phyloP scores from a whole-genome alignment of 2,113 vertebrate species.

The Camelus bactrianus region DNA sequence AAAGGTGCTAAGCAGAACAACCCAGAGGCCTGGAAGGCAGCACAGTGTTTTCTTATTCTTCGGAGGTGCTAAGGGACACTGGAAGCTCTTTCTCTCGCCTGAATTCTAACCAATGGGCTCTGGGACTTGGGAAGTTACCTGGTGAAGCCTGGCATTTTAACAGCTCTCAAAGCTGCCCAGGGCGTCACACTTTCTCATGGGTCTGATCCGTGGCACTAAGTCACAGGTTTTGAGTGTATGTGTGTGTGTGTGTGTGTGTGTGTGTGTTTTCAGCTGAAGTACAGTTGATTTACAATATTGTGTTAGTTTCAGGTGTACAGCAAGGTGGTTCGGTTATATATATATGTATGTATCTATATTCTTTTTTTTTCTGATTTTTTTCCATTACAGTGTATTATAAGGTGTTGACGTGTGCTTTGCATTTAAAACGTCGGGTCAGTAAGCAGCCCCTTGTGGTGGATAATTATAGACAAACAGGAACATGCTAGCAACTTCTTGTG shows the following conservation, averaged over 20 bases:
- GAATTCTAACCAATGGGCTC: not conserved
- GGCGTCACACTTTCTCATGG: not conserved
- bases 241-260: too few relatives aligned
- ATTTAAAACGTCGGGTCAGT: not conserved
- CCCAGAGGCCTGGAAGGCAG: not conserved
- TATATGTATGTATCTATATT: too few relatives aligned
- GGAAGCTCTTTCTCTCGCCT: not conserved
- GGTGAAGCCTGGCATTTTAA: fast-evolving
- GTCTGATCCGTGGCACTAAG: not conserved
- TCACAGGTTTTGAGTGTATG: not conserved
- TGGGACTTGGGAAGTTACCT: not conserved
- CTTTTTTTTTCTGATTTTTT: too few relatives aligned
- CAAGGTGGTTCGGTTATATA: too few relatives aligned
- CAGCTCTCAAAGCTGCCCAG: not conserved
- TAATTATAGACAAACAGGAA: not conserved
- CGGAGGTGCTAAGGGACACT: fast-evolving
- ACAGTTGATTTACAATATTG: too few relatives aligned
- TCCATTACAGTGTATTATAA: too few relatives aligned
- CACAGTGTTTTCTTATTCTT: not conserved
- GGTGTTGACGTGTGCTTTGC: too few relatives aligned
- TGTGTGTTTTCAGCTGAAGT: too few relatives aligned
- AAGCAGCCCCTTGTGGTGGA: not conserved
- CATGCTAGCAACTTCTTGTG: fast-evolving
- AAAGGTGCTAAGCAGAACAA: not conserved
- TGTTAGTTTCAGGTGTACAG: too few relatives aligned